Conservation (phyloP, 2,113 vertebrate species). For the Phasianus colchicus region DNA sequence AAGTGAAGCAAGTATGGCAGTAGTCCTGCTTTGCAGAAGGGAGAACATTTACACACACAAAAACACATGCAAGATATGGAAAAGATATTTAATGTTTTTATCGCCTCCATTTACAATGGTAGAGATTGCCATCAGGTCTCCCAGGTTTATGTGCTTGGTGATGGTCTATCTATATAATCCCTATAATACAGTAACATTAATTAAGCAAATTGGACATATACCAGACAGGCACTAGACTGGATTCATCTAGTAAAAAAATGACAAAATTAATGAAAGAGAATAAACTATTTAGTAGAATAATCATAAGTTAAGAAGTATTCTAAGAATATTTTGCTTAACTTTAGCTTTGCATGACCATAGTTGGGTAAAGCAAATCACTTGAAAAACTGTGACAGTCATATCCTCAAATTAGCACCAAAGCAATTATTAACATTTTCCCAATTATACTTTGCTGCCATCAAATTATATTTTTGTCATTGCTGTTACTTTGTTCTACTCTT, state of each 20-base stretch:
- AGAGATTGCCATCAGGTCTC: background rate
- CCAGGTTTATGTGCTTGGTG: background rate
- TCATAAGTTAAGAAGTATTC: background rate
- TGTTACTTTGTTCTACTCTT: background rate
- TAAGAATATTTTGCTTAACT: background rate
- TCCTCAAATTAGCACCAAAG: background rate
- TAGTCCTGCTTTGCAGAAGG: background rate
- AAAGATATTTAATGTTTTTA: background rate
- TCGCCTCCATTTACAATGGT: background rate
- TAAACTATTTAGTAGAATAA: background rate
- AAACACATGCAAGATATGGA: background rate
- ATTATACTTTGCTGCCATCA: background rate
- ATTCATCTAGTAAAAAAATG: background rate
- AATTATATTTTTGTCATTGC: background rate
- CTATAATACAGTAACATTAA: background rate
- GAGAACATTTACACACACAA: background rate
- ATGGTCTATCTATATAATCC: background rate
- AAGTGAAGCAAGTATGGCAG: background rate
- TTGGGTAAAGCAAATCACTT: background rate
- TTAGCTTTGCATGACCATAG: background rate
- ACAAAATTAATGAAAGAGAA: background rate
- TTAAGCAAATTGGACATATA: background rate
- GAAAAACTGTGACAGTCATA: background rate
- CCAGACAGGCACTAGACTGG: background rate
- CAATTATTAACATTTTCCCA: background rate